Evolutionary conservation across 2,888 invertebrate species (phyloP).

Genomic region (Dichetophora obliterata): DNA sequence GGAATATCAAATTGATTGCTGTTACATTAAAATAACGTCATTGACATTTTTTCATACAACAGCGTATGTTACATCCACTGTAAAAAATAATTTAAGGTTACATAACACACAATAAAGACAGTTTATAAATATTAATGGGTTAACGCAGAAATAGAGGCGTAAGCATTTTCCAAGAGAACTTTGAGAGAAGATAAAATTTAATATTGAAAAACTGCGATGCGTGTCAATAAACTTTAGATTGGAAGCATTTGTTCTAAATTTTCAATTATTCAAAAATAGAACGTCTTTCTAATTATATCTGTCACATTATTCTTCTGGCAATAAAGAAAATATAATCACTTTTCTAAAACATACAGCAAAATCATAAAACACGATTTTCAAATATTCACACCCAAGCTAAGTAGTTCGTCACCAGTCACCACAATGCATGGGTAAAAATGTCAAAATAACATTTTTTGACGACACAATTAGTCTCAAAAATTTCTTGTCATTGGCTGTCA

Average conservation of each 20-base stretch:
- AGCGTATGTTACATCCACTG: no score
- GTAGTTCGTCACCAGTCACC: constrained; percentile 11
- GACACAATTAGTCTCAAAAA: constrained; percentile 52
- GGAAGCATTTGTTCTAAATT: background rate
- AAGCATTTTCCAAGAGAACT: background rate
- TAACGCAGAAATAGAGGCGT: background rate
- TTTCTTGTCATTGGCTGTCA: constrained; percentile 53
- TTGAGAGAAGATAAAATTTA: background rate
- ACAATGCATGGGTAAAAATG: constrained; percentile 34
- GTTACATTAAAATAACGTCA: constrained; percentile 8
- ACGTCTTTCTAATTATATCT: constrained; percentile 6
- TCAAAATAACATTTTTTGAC: constrained; percentile 47
- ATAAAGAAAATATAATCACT: background rate
- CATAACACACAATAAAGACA: no score
- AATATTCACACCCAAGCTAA: constrained; percentile 25
- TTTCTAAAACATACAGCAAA: background rate
- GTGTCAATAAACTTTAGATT: background rate
- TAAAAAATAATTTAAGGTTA: background rate
- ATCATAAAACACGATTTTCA: no score
- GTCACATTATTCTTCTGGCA: background rate
- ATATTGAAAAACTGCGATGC: background rate
- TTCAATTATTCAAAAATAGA: constrained; percentile 1
- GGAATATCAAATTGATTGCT: constrained; percentile 58
- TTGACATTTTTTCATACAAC: constrained; percentile 41
- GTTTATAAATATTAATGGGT: no score